Percentiles rank a stretch among this genome's conserved stretches.
Conservation (phyloP, 1,140 invertebrate genomes). For the Pogonomyrmex californicus region DNA sequence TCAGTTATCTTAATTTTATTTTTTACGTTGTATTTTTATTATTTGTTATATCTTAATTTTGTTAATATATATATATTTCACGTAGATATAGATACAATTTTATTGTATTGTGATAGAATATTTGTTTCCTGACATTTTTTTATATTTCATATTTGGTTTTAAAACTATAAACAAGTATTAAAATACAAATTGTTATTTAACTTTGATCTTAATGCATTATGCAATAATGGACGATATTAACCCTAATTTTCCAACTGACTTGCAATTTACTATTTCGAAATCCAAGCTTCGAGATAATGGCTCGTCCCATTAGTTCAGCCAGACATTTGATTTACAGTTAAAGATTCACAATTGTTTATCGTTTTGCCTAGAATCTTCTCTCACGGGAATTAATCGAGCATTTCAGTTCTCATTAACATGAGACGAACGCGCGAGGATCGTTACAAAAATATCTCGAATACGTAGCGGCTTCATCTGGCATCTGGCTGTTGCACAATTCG, state of each 20-base stretch:
- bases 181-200: not conserved
- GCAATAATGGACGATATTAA: not conserved
- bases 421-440: not conserved
- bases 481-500: constrained; percentile 17
- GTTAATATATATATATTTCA: not conserved
- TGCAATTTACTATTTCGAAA: constrained; percentile 24
- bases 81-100: not conserved
- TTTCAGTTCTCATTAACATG: constrained; percentile 26
- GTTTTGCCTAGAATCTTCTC: not conserved
- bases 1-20: too few species aligned
- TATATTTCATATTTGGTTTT: not conserved
- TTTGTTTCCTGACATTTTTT: not conserved
- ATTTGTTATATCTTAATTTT: too few species aligned
- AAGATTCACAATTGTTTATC: constrained; percentile 20
- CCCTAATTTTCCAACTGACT: constrained; percentile 34
- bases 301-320: constrained; percentile 35
- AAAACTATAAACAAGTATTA: not conserved
- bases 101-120: not conserved
- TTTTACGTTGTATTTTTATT: too few species aligned
- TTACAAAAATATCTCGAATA: not conserved
- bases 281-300: not conserved
- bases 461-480: constrained; percentile 22
- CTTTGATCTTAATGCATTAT: not conserved
- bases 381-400: constrained; percentile 50
- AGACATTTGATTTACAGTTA: constrained; percentile 28